A percentile compares a stretch with the other conserved stretches of the same genome.
Evolutionary conservation across 2,113 vertebrate genomes (phyloP).

Genomic region (Macaca fascicularis): T2T-MFA8v1.1 NC_088381.1:138826001-138826500

Average conservation of each 20-base stretch:
- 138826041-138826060: too few relatives aligned
- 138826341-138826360: neutral
- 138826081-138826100: too few relatives aligned
- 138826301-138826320: neutral
- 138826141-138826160: neutral
- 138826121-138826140: neutral
- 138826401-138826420: slow-evolving; percentile 25
- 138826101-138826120: neutral
- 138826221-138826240: neutral
- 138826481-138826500: too few relatives aligned
- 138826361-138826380: slow-evolving; percentile 30
- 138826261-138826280: slow-evolving; percentile 21
- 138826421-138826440: neutral
- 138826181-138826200: neutral
- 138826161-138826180: neutral
- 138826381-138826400: neutral
- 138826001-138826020: too few relatives aligned
- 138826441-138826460: neutral
- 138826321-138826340: slow-evolving; percentile 2
- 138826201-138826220: neutral
- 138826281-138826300: neutral
- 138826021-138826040: too few relatives aligned
- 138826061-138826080: too few relatives aligned
- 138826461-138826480: too few relatives aligned
- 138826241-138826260: slow-evolving; percentile 13